These are phyloP conservation scores for Saxidomus purpurata DNA, from an alignment of 1,140 invertebrate species.

Conservation along the genomic window DNA sequence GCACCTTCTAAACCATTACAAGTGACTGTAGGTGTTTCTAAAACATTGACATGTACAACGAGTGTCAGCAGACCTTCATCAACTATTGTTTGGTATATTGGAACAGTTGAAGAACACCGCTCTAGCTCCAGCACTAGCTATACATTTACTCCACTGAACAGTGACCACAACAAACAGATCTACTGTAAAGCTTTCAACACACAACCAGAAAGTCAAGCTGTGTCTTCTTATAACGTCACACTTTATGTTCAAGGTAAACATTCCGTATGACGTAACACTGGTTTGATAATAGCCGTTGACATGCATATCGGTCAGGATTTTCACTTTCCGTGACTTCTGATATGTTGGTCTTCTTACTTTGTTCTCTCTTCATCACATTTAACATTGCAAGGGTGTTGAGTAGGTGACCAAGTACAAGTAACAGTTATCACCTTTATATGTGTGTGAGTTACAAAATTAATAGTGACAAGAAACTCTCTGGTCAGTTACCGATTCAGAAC, in stretches of 20 bases:
- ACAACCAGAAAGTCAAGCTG: background rate
- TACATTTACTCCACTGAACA: background rate
- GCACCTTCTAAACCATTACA: background rate
- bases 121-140: background rate
- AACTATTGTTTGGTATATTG: constrained; percentile 2
- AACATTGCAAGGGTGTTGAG: too few species aligned
- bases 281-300: too few species aligned
- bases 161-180: constrained; percentile 8
- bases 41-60: constrained; percentile 4
- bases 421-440: too few species aligned
- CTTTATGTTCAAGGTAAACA: background rate
- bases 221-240: background rate
- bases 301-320: too few species aligned
- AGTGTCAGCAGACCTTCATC: background rate
- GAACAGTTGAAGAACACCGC: background rate
- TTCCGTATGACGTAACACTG: background rate
- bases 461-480: too few species aligned
- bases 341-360: too few species aligned
- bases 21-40: background rate
- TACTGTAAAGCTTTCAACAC: constrained; percentile 7
- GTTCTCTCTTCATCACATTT: too few species aligned
- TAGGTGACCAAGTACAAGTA: too few species aligned
- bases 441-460: too few species aligned
- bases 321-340: too few species aligned
- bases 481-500: too few species aligned